Percentiles rank a stretch among this genome's conserved stretches.
Conservation (phyloP, 2,888 invertebrate genomes). For the Tortrix viridana region DNA sequence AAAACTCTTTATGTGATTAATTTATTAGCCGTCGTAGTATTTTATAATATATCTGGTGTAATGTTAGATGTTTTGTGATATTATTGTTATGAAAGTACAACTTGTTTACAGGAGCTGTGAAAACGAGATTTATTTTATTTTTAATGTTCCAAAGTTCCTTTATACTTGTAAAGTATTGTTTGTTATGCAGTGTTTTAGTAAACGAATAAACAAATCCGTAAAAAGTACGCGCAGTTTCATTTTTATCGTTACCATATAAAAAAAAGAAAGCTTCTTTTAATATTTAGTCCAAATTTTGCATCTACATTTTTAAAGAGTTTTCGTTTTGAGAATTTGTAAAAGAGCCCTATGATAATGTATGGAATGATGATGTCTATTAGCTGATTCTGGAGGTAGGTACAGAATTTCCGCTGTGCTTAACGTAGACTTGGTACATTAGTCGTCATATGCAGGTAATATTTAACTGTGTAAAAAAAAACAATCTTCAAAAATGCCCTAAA, state of each 20-base stretch:
- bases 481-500: no score
- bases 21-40: conserved; percentile 35
- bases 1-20: conserved; percentile 22
- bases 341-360: no score
- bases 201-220: conserved; percentile 53
- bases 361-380: no score
- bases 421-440: no score
- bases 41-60: conserved; percentile 42
- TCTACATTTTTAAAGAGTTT: no score
- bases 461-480: no score
- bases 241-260: background rate
- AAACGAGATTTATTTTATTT: conserved; percentile 40
- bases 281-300: no score
- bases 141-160: conserved; percentile 47
- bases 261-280: no score
- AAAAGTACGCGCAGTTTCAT: conserved; percentile 13
- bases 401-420: no score
- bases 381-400: no score
- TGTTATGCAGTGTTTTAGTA: conserved; percentile 50
- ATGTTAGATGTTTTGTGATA: conserved; percentile 53
- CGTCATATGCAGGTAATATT: no score
- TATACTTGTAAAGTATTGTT: conserved; percentile 46
- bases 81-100: conserved; percentile 48
- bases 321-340: no score
- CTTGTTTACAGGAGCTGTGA: conserved; percentile 49